Evolutionary conservation across 2,113 vertebrate species (phyloP).

Genomic region (Electrona antarctica): DNA sequence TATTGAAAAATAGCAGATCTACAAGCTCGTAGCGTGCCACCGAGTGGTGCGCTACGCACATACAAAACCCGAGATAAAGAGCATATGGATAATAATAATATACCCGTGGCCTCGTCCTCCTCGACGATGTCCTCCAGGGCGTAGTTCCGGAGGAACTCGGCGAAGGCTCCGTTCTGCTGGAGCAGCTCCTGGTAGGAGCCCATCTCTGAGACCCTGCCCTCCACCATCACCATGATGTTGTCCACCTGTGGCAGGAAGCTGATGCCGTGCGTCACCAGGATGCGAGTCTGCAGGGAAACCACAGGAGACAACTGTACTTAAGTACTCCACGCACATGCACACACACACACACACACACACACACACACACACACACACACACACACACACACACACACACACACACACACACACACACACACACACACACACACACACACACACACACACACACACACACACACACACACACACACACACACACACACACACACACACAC

Average conservation of each 20-base stretch:
- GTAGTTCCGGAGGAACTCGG: slow-evolving; percentile 94
- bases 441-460: no score
- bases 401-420: no score
- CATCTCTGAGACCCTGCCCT: slow-evolving; percentile 89
- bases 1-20: no score
- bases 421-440: no score
- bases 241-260: slow-evolving; percentile 95
- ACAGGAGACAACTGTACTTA: slow-evolving; percentile 1
- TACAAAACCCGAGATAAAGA: no score
- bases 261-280: slow-evolving; percentile 93
- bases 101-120: slow-evolving; percentile 83
- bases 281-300: slow-evolving; percentile 82
- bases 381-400: background rate
- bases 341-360: background rate
- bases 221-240: slow-evolving; percentile 88
- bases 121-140: slow-evolving; percentile 80
- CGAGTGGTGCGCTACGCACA: no score
- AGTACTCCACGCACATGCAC: background rate
- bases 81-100: background rate
- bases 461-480: no score
- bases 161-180: slow-evolving; percentile 86
- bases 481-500: no score
- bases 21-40: no score
- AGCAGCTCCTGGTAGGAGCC: slow-evolving; percentile 91
- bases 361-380: background rate